Conservation (phyloP, 2,888 invertebrate genomes). For the Zygothrica quintamaculata region DNA sequence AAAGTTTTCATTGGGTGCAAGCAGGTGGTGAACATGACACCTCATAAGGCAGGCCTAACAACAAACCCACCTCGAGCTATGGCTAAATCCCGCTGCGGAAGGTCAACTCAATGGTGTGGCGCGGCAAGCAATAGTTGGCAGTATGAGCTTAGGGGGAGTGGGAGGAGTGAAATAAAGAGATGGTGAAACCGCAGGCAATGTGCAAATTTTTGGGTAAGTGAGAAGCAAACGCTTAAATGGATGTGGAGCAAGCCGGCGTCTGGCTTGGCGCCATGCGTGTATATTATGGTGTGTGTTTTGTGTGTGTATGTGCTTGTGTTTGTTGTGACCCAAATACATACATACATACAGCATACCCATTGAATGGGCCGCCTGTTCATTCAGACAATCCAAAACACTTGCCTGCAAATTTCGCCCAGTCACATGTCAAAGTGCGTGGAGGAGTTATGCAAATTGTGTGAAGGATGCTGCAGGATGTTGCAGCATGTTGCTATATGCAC, state of each 20-base stretch:
- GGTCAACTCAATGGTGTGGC: slow-evolving; percentile 52
- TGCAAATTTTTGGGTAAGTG: slow-evolving; percentile 41
- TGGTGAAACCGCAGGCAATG: slow-evolving; percentile 62
- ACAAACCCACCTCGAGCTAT: not conserved
- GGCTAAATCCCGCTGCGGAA: slow-evolving; percentile 57
- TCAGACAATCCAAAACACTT: slow-evolving; percentile 68
- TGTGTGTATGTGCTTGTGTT: slow-evolving; percentile 38
- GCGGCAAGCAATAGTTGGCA: too few species aligned
- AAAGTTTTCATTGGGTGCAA: slow-evolving; percentile 55
- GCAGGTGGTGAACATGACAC: slow-evolving; percentile 69
- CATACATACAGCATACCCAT: slow-evolving; percentile 28
- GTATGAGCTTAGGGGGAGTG: too few species aligned
- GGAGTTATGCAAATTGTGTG: slow-evolving; percentile 74
- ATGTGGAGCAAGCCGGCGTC: slow-evolving; percentile 44
- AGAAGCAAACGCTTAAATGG: slow-evolving; percentile 17
- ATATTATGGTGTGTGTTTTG: slow-evolving; percentile 2
- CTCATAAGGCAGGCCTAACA: slow-evolving; percentile 41
- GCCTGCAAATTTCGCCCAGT: slow-evolving; percentile 61
- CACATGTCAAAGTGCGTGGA: slow-evolving; percentile 76
- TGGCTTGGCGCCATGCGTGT: slow-evolving; percentile 41
- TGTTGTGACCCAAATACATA: slow-evolving; percentile 70
- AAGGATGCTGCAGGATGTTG: slow-evolving; percentile 19
- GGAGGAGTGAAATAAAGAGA: too few species aligned
- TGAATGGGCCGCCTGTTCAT: slow-evolving; percentile 56
- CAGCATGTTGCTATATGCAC: too few species aligned